A percentile compares a stretch with the other conserved stretches of the same genome.
Conservation (phyloP, 2,113 vertebrate genomes). For the Heteronetta atricapilla region DNA sequence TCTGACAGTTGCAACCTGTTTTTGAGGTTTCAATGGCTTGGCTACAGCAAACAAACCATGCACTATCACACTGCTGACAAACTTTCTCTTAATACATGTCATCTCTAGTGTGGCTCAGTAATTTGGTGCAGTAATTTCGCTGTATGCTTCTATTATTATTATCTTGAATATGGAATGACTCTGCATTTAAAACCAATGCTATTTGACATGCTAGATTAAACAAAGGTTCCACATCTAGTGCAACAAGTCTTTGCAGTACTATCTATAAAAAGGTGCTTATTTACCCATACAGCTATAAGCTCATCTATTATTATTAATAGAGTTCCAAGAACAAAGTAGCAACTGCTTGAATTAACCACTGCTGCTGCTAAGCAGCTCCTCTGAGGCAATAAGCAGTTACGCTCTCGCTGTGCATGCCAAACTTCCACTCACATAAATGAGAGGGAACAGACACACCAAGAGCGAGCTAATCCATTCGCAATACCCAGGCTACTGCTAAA, state of each 20-base stretch:
- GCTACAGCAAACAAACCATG: not conserved
- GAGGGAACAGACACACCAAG: not conserved
- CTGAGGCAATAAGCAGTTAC: not conserved
- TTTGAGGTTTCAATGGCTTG: not conserved
- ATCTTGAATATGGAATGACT: not conserved
- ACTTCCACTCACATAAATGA: accelerated
- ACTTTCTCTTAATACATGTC: not conserved
- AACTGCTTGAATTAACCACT: not conserved
- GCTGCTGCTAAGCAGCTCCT: not conserved
- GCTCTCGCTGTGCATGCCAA: not conserved
- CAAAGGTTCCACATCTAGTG: not conserved
- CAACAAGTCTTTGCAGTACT: not conserved
- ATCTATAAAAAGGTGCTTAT: not conserved
- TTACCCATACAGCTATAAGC: not conserved
- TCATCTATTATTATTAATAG: not conserved
- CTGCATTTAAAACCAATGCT: not conserved
- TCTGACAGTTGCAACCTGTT: not conserved
- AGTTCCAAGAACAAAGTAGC: not conserved
- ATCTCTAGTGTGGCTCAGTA: not conserved
- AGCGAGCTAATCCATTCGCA: not conserved
- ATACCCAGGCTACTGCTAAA: not conserved
- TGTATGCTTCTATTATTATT: not conserved
- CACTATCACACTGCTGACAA: not conserved
- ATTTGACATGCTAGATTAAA: not conserved
- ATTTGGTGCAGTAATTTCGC: not conserved